Conservation (phyloP, 2,797 vertebrate species). For the Echiichthys vipera region DNA sequence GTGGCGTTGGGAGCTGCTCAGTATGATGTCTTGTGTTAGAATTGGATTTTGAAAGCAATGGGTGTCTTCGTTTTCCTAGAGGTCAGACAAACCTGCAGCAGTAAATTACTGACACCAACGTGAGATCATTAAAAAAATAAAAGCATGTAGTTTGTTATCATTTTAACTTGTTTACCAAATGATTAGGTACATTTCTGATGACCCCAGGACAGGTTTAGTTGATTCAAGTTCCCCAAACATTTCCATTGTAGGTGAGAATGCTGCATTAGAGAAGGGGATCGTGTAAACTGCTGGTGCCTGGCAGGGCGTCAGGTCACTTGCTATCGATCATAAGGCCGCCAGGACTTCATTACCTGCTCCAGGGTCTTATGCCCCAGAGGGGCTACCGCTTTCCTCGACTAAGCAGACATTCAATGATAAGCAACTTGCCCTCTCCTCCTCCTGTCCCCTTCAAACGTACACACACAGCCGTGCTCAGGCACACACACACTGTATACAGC, state of each 20-base stretch:
- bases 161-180: slow-evolving; percentile 9
- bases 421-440: slow-evolving; percentile 42
- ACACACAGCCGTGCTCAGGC: slow-evolving; percentile 20
- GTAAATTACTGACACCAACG: not conserved
- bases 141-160: not conserved
- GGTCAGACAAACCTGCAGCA: slow-evolving; percentile 39
- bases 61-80: slow-evolving; percentile 23
- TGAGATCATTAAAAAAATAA: not conserved
- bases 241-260: slow-evolving; percentile 16
- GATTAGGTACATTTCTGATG: not conserved
- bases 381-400: slow-evolving; percentile 71
- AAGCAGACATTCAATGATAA: slow-evolving; percentile 84
- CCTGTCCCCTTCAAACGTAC: slow-evolving; percentile 29
- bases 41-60: slow-evolving; percentile 33
- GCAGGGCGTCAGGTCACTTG: slow-evolving; percentile 61
- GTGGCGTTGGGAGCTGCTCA: slow-evolving; percentile 3
- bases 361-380: slow-evolving; percentile 67
- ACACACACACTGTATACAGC: not conserved
- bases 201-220: slow-evolving; percentile 25
- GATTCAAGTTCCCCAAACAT: slow-evolving; percentile 9
- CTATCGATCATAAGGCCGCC: slow-evolving; percentile 71
- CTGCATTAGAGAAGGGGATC: slow-evolving; percentile 12
- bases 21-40: slow-evolving; percentile 33
- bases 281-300: slow-evolving; percentile 31
- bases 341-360: slow-evolving; percentile 79